phyloP scores from a whole-genome alignment of 2,113 vertebrate genomes.

The Ammodytes marinus region DNA sequence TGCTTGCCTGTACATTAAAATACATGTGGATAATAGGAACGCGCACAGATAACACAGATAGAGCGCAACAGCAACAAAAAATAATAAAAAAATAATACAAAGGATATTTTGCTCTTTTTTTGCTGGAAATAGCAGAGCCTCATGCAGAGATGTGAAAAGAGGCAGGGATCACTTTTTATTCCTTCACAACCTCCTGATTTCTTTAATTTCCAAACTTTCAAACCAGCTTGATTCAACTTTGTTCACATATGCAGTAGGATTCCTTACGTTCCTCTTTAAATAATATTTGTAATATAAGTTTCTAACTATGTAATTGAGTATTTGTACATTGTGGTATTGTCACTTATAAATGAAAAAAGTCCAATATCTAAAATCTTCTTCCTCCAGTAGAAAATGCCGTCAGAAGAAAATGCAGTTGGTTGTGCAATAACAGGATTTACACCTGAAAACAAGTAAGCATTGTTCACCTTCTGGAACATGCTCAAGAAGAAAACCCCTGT shows the following conservation, averaged over 20 bases:
- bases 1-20: background rate
- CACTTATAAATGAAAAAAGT: background rate
- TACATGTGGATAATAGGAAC: background rate
- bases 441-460: constrained; percentile 1
- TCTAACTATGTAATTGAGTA: background rate
- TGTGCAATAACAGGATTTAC: background rate
- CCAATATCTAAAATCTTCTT: background rate
- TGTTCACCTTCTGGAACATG: background rate
- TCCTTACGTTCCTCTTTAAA: background rate
- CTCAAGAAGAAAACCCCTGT: background rate
- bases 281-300: background rate
- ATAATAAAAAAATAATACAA: background rate
- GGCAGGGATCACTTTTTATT: background rate
- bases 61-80: background rate
- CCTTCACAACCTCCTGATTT: background rate
- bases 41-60: background rate
- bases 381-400: background rate
- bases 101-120: too few species aligned
- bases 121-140: background rate
- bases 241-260: background rate
- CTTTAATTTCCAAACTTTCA: background rate
- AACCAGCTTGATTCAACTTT: too few species aligned
- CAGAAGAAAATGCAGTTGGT: background rate
- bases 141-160: too few species aligned
- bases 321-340: background rate